Percentiles rank a stretch among this genome's conserved stretches.
Conservation (phyloP, 2,888 invertebrate genomes). For the Sinodicranocentrus sp. region DNA sequence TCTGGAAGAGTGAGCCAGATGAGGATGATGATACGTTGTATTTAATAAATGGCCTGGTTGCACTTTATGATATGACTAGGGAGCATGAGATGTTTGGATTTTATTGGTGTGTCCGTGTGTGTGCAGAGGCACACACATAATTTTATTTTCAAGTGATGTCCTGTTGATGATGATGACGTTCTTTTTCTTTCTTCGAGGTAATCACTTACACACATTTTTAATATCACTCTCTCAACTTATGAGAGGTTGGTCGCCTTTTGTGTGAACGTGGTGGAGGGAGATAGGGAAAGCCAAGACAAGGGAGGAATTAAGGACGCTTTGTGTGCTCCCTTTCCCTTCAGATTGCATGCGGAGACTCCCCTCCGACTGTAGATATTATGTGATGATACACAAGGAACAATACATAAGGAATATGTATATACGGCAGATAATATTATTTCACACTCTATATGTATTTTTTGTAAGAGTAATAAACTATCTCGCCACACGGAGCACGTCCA, state of each 20-base stretch:
- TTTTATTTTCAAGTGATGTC: too few species aligned
- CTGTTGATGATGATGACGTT: constrained; percentile 9
- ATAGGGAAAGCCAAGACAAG: constrained; percentile 30
- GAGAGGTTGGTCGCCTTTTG: not conserved
- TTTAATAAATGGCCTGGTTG: too few species aligned
- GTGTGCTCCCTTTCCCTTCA: constrained; percentile 19
- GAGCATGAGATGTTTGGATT: too few species aligned
- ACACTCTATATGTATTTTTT: constrained; percentile 1
- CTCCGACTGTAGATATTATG: constrained; percentile 35
- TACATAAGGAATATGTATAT: constrained; percentile 2
- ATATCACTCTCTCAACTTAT: constrained; percentile 24
- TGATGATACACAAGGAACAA: not conserved
- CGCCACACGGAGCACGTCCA: too few species aligned
- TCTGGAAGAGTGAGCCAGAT: too few species aligned
- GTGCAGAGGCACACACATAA: too few species aligned
- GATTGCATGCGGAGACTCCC: constrained; percentile 36
- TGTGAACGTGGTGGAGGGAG: not conserved
- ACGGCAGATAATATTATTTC: too few species aligned
- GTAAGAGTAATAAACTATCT: too few species aligned
- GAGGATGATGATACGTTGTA: too few species aligned
- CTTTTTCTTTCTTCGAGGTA: not conserved
- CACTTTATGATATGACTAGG: too few species aligned
- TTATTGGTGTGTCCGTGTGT: too few species aligned
- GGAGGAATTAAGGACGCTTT: constrained; percentile 48
- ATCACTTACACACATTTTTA: constrained; percentile 8